Evolutionary conservation across 2,797 vertebrate genomes (phyloP), one percentile per base, ranked within the genome.

Genomic region (Poeciliopsis infans): DNA sequence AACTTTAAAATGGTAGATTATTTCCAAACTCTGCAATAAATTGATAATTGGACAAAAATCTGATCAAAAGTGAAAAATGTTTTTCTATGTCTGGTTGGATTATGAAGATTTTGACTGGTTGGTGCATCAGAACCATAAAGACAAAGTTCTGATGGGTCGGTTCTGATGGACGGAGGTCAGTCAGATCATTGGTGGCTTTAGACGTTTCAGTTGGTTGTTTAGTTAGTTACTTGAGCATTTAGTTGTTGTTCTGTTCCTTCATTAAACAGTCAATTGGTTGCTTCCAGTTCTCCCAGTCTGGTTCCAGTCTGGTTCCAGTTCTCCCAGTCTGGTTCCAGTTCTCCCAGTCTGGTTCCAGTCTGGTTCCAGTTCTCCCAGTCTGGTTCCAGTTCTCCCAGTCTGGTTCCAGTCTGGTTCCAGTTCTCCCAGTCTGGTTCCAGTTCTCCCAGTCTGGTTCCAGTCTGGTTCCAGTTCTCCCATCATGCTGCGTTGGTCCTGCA

Each of bases 401-500:
- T 31, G 31, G 31, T 31, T 31, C 31, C 31, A 31, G 31, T 31
- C 31, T 31, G 31, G 31, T 31, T 1, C 31, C 31, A 31, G 31
- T 31, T 1, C 31, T 31, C 31, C 31, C 31, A 31, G 31, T 31
- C 31, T 31, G 31, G 49, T 57, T 25, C 15, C 46, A 51, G 20
- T 20, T 2, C 2, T 55, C 23, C 20, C 46, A 47, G 11, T 47
- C 46, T 47, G 49, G 49, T 6, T 18, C 20, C 46, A 47, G 11
- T 47, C 46, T 47, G 49, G 49, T 6, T 18, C 59, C 8, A 18
- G 5, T 39, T 39, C 39, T 75, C n/a, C n/a, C 47, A 49, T 16
- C 57, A 49, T 49, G 47, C 47, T 20, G 16, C 20, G 47, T 49
- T 31, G 57, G 57, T 51, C n/a, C 71, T 77, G 72, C 89, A 94